phyloP scores from a whole-genome alignment of 2,113 vertebrate genomes.

The Tamias sibiricus region DNA sequence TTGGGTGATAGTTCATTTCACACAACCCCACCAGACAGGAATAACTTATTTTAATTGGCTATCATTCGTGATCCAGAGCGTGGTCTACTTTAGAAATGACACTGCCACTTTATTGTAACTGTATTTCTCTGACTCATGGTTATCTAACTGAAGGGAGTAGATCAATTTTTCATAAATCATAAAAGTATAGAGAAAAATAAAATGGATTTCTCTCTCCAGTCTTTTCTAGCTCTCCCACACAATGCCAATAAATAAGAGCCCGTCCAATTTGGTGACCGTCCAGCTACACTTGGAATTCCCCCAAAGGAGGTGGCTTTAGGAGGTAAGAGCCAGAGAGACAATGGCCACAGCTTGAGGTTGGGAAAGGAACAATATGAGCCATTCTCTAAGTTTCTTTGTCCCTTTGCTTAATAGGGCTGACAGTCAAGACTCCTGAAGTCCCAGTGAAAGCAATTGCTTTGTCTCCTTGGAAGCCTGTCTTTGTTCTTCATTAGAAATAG shows the following conservation, averaged over 20 bases:
- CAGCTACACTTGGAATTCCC: conserved; percentile 27
- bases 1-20: conserved; percentile 74
- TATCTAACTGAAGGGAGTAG: conserved; percentile 64
- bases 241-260: background rate
- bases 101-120: conserved; percentile 75
- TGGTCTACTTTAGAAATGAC: conserved; percentile 73
- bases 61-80: conserved; percentile 60
- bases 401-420: background rate
- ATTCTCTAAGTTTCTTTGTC: background rate
- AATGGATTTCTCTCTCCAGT: conserved; percentile 34
- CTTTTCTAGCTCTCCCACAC: background rate
- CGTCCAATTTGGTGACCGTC: background rate
- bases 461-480: background rate
- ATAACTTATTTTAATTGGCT: conserved; percentile 82
- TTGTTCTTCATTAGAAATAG: conserved; percentile 30
- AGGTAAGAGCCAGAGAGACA: conserved; percentile 2
- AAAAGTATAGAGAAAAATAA: conserved; percentile 62
- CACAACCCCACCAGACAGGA: conserved; percentile 68
- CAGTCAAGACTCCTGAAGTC: background rate
- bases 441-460: background rate
- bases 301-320: background rate
- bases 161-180: conserved; percentile 76
- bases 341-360: background rate
- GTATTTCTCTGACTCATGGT: conserved; percentile 73
- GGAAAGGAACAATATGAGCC: background rate